Base-by-base conservation (phyloP, 1,140 invertebrate genomes). In the Drosophila busckii region DNA sequence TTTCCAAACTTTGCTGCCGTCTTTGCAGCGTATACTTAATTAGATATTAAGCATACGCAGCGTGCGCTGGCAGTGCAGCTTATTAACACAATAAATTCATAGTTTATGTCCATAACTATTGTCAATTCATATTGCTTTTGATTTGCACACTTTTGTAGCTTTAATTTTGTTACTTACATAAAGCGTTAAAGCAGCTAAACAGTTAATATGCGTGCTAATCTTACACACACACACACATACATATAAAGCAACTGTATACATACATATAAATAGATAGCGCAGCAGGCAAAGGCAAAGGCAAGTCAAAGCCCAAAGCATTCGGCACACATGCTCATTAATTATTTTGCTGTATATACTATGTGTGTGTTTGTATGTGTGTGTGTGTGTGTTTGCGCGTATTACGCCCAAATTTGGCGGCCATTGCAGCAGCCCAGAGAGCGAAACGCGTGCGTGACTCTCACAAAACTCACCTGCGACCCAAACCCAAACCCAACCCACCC, bases 261-360 rank as follows among this genome's bases (percentile, higher is more conserved):
- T 9, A n/a, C 3, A 2, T 9, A 45, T 3, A n/a, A 17, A 2
- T 12, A 29, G 12, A 4, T 13, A 37, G 10, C 34, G 34, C n/a
- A 3, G n/a, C 6, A 7, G n/a, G 1, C 34, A 34, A 19, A 9
- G 29, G 35, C 44, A 25, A 26, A 9, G 41, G 25, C 40, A 29
- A 54, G 50, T 45, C 40, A 19, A 61, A 25, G 12, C 22, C 12
- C 19, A 34, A 23, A 35, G n/a, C 44, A 15, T n/a, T n/a, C n/a
- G n/a, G n/a, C 52, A 46, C 42, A 64, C 31, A 49, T 41, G 26
- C 40, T 44, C 49, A 75, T 68, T 71, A 73, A 71, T 62, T 70
- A 71, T 71, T 70, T 49, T 15, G 40, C 31, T 59, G 37, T 35
- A 28, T 41, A 12, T 46, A 23, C 25, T 15, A 7, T 16, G 12